Percentiles rank a stretch among this genome's conserved stretches.
These are phyloP conservation scores for Mamestra configurata DNA, from an alignment of 1,140 invertebrate species.

Conservation along the genomic window DNA sequence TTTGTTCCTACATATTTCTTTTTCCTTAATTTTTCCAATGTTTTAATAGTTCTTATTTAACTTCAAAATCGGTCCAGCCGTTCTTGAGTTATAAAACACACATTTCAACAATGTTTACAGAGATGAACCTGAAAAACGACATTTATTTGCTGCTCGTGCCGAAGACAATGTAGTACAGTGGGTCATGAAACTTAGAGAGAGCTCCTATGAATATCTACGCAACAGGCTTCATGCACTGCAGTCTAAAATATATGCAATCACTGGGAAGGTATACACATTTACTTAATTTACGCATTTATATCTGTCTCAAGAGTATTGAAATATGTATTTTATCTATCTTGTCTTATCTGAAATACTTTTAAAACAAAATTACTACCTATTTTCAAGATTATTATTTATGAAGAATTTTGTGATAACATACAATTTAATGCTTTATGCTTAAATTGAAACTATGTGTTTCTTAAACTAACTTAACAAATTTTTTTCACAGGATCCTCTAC, in stretches of 20 bases:
- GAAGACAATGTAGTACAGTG: constrained; percentile 90
- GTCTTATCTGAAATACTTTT: neutral
- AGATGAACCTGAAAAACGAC: constrained; percentile 91
- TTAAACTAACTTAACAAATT: constrained; percentile 23
- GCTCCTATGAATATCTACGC: constrained; percentile 90
- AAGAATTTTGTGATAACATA: neutral
- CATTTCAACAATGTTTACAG: constrained; percentile 67
- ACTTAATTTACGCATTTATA: constrained; percentile 21
- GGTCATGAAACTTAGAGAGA: constrained; percentile 89
- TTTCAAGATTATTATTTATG: neutral
- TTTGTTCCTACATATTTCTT: no score
- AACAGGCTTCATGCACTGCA: constrained; percentile 89
- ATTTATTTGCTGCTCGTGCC: constrained; percentile 90
- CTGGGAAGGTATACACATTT: constrained; percentile 86
- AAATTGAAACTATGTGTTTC: no score
- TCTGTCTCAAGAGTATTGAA: neutral
- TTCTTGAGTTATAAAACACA: no score
- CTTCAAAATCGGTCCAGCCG: no score
- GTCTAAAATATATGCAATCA: constrained; percentile 89
- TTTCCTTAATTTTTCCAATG: no score
- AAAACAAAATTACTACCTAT: neutral
- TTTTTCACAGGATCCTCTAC: constrained; percentile 87
- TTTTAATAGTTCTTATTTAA: no score
- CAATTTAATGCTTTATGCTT: neutral
- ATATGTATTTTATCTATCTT: neutral